Conservation (phyloP, 2,113 vertebrate genomes). For the Oenanthe oenanthe region DNA sequence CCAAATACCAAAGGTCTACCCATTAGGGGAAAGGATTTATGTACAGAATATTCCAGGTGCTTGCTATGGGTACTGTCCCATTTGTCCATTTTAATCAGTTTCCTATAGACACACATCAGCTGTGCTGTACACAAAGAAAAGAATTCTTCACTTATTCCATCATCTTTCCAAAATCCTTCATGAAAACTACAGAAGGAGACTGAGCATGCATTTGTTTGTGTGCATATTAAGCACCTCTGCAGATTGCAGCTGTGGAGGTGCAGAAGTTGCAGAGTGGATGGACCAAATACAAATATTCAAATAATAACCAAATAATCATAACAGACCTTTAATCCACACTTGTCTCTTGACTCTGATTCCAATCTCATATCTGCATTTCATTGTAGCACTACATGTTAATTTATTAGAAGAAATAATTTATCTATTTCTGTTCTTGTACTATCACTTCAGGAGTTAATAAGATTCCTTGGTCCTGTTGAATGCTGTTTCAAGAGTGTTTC, state of each 20-base stretch:
- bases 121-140: neutral
- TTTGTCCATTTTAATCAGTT: neutral
- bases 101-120: neutral
- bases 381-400: neutral
- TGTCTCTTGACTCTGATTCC: neutral
- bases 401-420: conserved; percentile 17
- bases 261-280: neutral
- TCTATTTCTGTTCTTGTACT: neutral
- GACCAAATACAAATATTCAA: neutral
- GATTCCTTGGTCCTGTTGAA: neutral
- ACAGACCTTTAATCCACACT: neutral
- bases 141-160: neutral
- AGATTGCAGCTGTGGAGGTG: neutral
- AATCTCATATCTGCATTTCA: neutral
- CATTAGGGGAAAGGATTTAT: accelerated
- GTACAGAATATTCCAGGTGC: accelerated
- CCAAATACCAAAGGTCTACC: neutral
- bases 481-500: neutral
- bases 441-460: neutral
- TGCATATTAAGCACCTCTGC: neutral
- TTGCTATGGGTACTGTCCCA: neutral
- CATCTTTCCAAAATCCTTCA: neutral
- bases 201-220: neutral
- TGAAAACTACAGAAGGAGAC: neutral
- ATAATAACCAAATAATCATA: neutral